Evolutionary conservation across 2,797 vertebrate species (phyloP).

Genomic region (Tympanoctomys barrerae): DNA sequence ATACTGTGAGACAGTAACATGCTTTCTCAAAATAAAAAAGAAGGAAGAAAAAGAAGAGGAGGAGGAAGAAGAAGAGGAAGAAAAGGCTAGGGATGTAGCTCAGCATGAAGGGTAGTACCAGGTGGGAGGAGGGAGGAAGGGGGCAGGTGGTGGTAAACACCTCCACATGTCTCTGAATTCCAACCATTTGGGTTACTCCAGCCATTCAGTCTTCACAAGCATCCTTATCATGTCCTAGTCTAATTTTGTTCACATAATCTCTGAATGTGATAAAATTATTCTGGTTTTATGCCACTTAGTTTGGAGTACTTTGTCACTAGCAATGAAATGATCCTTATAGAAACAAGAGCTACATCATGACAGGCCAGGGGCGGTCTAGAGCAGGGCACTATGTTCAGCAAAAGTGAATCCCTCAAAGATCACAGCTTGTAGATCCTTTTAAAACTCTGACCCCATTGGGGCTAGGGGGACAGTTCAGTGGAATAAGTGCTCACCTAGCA

Average conservation of each 20-base stretch:
- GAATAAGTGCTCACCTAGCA: too few relatives aligned
- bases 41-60: too few relatives aligned
- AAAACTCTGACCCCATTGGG: not conserved
- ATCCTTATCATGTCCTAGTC: not conserved
- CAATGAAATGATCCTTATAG: not conserved
- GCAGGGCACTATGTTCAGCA: not conserved
- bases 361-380: not conserved
- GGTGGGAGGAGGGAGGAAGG: not conserved
- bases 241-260: constrained; percentile 17
- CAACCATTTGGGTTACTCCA: not conserved
- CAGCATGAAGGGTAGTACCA: not conserved
- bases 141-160: not conserved
- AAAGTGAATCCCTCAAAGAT: not conserved
- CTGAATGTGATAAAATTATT: not conserved
- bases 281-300: not conserved
- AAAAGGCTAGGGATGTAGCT: not conserved
- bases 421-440: not conserved
- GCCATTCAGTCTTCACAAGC: not conserved
- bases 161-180: not conserved
- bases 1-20: not conserved
- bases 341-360: not conserved
- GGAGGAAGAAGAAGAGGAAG: not conserved
- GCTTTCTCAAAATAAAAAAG: not conserved
- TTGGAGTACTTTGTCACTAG: not conserved
- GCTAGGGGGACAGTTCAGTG: too few relatives aligned